These are phyloP conservation scores for Electrophaes corylata DNA, from an alignment of 2,888 invertebrate species.

Conservation along the genomic window DNA sequence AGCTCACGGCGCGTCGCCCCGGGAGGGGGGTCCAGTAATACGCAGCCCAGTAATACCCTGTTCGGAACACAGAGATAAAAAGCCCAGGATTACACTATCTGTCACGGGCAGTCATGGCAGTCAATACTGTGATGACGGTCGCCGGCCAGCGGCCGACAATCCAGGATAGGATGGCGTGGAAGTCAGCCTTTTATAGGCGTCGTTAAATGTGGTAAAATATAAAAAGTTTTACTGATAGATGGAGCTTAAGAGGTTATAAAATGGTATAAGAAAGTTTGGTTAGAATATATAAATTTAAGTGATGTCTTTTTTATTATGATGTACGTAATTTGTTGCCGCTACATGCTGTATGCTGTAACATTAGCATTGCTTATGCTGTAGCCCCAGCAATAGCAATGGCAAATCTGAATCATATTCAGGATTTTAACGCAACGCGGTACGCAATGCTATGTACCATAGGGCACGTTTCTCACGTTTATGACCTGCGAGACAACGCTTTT, in stretches of 20 bases:
- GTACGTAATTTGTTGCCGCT: not conserved
- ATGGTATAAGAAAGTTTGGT: not conserved
- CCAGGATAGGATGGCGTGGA: not conserved
- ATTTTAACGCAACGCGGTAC: too few species aligned
- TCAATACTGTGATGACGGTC: constrained; percentile 51
- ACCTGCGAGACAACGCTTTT: too few species aligned
- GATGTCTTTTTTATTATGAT: not conserved
- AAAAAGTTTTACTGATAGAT: constrained; percentile 30
- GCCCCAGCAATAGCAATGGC: too few species aligned
- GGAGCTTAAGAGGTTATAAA: constrained; percentile 17
- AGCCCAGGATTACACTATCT: constrained; percentile 64
- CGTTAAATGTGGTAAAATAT: constrained; percentile 29
- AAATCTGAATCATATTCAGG: too few species aligned
- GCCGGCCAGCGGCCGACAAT: not conserved
- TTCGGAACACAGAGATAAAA: constrained; percentile 51
- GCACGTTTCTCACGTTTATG: too few species aligned
- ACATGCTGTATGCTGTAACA: too few species aligned
- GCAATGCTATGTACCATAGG: too few species aligned
- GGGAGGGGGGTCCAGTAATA: not conserved
- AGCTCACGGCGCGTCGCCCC: too few species aligned
- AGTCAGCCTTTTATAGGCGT: constrained; percentile 25
- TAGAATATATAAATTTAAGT: not conserved
- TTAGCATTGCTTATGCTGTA: too few species aligned
- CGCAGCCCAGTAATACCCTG: constrained; percentile 1
- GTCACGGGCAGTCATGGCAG: constrained; percentile 47